Base-by-base conservation (phyloP, 2,797 vertebrate species). In the Notoglanidium macrostoma region DNA sequence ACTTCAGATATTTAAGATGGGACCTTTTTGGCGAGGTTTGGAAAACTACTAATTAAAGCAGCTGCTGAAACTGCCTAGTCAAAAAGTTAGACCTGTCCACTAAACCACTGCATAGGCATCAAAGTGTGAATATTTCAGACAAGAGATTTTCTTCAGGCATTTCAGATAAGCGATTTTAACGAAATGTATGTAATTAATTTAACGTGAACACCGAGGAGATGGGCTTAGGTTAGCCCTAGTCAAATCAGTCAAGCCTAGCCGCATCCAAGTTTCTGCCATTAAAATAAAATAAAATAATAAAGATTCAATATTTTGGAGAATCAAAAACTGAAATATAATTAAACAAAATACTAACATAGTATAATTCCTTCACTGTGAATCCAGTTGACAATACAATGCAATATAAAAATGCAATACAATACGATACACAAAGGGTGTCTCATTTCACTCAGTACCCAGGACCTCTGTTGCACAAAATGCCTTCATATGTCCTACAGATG, bases 341-440 rank as follows among this genome's bases (percentile, higher is more conserved):
- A 86, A 95, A 95, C 93, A 94, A 96, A 96, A 96, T 96, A 96
- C 96, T 96, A 96, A 96, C 96, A 96, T 96, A 96, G 96, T 96
- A 96, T 96, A 96, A 96, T 95, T 95, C 95, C 92, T 93, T 96
- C 96, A 96, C 96, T 96, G 96, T 96, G 95, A 96, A 96, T 96
- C 96, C 96, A 96, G 96, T 96, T 96, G 95, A 96, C 94, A 95
- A 95, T 96, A 94, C 94, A 94, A 96, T 91, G 94, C 94, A 95
- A 95, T 95, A 94, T 92, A 95, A 95, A 94, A 96, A 94, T 94
- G 93, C 94, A 95, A 95, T 94, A 93, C 90, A 93, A 93, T 94
- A 95, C 91, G 93, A 95, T 95, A 95, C 90, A 93, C 92, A 92
- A 90, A 88, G 90, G 90, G 93, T 94, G 93, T 93, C 92, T 94